Evolutionary conservation across 2,113 vertebrate species (phyloP), one percentile per base, ranked within the genome.

Genomic region (Ramphastos sulfuratus): DNA sequence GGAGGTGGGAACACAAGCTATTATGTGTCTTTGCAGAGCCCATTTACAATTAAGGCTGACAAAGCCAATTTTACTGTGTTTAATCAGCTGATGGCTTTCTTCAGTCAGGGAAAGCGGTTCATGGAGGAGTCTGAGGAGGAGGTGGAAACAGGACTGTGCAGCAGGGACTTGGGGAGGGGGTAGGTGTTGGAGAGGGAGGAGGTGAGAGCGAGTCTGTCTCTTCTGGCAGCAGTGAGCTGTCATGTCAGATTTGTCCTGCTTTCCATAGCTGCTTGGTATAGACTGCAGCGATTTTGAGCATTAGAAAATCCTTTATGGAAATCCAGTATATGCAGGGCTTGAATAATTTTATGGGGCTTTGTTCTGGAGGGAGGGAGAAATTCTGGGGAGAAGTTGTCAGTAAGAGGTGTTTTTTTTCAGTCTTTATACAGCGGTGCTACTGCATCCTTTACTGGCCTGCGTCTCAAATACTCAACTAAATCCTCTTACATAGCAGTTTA

Each of bases 111-210:
- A 95, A 95, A 44, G 82, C 93, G 92, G 96, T 90, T 90, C 80
- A 30, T 4, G 95, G 95, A 94, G 95, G 93, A 96, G 95, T 63
- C 73, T 94, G 96, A 93, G 93, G 93, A 94, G 96, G 96, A 96
- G 93, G 95, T 96, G 95, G 93, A 86, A 82, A 93, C 92, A 96
- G 88, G 82, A 30, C 79, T 95, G 65, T 89, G 92, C 87, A 75
- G 92, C 82, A 81, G 73, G 79, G 93, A 95, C 48, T 88, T 30
- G 59, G 85, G 77, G 66, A 80, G 71, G 76, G 91, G 93, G 96
- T 90, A 93, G 95, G 96, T 88, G 94, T 79, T 96, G 85, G 39
- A 76, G 76, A 94, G 76, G 94, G 93, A 94, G 94, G 93, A 91
- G 92, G 92, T 86, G 96, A 92, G 70, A 96, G 90, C 82, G 64